phyloP scores from a whole-genome alignment of 2,113 vertebrate genomes.

The Cavia porcellus region DNA sequence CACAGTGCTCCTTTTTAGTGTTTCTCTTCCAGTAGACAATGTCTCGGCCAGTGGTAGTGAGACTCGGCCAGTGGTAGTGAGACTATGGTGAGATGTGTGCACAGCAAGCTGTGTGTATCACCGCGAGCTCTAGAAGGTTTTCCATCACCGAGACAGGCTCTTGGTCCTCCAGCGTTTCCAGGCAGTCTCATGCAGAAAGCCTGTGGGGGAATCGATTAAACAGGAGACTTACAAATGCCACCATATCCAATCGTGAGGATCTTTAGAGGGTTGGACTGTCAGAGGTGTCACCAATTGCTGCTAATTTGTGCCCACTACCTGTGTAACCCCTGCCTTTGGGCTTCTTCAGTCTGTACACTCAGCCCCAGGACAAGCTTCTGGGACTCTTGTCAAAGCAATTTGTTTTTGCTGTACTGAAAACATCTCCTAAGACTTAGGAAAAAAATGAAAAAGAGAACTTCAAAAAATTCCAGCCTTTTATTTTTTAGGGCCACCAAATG shows the following conservation, averaged over 20 bases:
- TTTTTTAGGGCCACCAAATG: not conserved
- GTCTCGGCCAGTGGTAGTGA: not conserved
- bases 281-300: not conserved
- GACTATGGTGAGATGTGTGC: not conserved
- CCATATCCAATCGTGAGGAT: fast-evolving
- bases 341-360: not conserved
- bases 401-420: not conserved
- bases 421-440: not conserved
- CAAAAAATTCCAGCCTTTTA: not conserved
- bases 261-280: not conserved
- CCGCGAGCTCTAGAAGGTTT: not conserved
- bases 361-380: not conserved
- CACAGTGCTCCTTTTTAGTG: not conserved
- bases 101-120: not conserved
- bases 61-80: no score
- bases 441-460: not conserved
- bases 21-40: not conserved
- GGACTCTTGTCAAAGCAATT: not conserved
- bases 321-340: fast-evolving
- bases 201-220: not conserved
- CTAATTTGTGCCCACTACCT: not conserved
- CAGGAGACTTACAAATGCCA: fast-evolving
- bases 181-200: not conserved
- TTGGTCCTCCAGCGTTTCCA: not conserved
- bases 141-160: not conserved